phyloP scores from a whole-genome alignment of 2,888 invertebrate genomes.

The Pyrgus malvae region DNA sequence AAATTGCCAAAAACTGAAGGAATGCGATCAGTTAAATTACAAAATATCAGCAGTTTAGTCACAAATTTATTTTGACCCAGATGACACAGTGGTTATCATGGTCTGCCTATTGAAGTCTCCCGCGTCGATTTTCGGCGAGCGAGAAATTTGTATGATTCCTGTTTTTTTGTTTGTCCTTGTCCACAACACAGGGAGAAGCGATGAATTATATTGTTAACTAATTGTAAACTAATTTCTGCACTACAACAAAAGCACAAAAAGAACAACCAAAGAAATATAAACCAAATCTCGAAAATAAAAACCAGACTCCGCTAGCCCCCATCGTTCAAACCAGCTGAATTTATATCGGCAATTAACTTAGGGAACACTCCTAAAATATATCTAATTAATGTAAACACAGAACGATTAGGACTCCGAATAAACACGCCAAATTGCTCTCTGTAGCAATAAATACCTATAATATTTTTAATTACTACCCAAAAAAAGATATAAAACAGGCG shows the following conservation, averaged over 20 bases:
- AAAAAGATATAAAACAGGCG: constrained; percentile 74
- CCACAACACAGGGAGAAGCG: no score
- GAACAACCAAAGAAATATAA: background rate
- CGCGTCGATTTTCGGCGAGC: no score
- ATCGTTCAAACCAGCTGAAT: constrained; percentile 56
- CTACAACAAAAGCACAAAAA: background rate
- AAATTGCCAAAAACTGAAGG: no score
- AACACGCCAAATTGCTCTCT: constrained; percentile 71
- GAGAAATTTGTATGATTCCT: no score
- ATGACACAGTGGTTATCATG: no score
- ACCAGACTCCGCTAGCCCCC: constrained; percentile 15
- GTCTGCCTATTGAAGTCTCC: no score
- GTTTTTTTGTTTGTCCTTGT: no score
- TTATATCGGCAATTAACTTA: constrained; percentile 75
- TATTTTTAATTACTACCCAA: constrained; percentile 76
- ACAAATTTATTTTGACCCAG: no score
- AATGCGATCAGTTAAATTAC: no score
- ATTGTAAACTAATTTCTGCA: no score
- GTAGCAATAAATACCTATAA: constrained; percentile 78
- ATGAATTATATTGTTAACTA: no score
- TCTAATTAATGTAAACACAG: constrained; percentile 80
- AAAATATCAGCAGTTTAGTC: no score
- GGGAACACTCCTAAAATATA: constrained; percentile 73
- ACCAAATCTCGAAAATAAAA: constrained; percentile 21
- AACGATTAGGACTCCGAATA: constrained; percentile 75